phyloP scores from a whole-genome alignment of 2,888 invertebrate species.

The Synanthedon myopaeformis region DNA sequence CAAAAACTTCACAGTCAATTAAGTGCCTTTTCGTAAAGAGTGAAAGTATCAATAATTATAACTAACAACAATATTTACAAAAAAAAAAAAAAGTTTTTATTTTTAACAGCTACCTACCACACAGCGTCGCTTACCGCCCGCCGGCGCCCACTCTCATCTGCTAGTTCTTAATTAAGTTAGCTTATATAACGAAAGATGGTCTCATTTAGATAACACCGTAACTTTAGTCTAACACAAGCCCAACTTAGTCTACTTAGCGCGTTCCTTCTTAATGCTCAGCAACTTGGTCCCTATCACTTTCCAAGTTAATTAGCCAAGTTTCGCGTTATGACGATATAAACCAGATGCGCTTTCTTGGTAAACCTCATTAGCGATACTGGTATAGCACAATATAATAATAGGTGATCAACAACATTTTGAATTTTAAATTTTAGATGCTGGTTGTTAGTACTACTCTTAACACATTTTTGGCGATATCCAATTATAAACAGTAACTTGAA shows the following conservation, averaged over 20 bases:
- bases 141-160: constrained; percentile 68
- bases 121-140: constrained; percentile 27
- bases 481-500: too few relatives aligned
- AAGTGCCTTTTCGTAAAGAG: too few relatives aligned
- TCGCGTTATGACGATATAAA: constrained; percentile 26
- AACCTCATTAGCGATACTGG: too few relatives aligned
- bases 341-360: constrained; percentile 7
- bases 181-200: constrained; percentile 72
- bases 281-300: constrained; percentile 23
- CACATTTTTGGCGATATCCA: too few relatives aligned
- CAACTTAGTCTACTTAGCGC: constrained; percentile 57
- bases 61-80: too few relatives aligned
- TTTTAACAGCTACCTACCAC: constrained; percentile 31
- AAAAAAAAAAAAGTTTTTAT: too few relatives aligned
- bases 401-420: too few relatives aligned
- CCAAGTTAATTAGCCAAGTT: constrained; percentile 45
- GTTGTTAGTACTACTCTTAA: too few relatives aligned
- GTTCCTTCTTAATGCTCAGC: constrained; percentile 33
- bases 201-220: constrained; percentile 72
- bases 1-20: too few relatives aligned
- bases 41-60: too few relatives aligned
- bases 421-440: too few relatives aligned
- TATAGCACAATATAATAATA: too few relatives aligned
- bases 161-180: constrained; percentile 72
- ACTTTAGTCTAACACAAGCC: constrained; percentile 53